Conservation (phyloP, 37 sponge, comb jelly and placozoan genomes). For the Beroe ovata region DNA sequence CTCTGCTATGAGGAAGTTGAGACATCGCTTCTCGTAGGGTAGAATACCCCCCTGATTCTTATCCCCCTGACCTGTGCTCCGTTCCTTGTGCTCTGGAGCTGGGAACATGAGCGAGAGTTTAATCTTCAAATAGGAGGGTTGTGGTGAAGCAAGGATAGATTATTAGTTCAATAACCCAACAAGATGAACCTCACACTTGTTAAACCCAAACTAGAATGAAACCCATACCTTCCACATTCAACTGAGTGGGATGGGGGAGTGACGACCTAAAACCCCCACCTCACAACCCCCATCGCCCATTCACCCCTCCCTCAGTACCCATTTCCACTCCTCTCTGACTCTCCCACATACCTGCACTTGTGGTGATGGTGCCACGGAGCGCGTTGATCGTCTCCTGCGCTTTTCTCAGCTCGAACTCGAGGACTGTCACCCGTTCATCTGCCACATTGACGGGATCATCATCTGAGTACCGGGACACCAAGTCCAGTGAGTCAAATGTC, state of each 20-base stretch:
- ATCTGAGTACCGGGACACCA: constrained; percentile 84
- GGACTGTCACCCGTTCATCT: constrained; percentile 85
- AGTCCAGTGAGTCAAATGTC: constrained; percentile 92
- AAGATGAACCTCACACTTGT: no score
- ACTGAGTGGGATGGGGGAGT: no score
- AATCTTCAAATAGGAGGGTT: no score
- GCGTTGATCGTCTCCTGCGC: constrained; percentile 95
- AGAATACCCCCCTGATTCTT: constrained; percentile 84
- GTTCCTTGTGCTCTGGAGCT: constrained; percentile 59
- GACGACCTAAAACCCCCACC: no score
- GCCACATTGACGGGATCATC: constrained; percentile 76
- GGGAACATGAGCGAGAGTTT: background rate
- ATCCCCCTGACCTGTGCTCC: background rate
- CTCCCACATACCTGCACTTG: constrained; percentile 88
- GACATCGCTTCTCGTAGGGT: constrained; percentile 84
- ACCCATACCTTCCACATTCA: no score
- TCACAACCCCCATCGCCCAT: no score
- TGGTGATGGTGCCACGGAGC: constrained; percentile 85
- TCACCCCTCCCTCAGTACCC: no score
- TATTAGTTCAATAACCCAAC: constrained; percentile 15
- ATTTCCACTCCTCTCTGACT: no score
- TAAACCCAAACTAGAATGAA: no score
- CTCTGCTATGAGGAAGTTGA: constrained; percentile 89
- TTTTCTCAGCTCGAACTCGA: constrained; percentile 94
- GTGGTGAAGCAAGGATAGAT: constrained; percentile 39